phyloP scores from a whole-genome alignment of 2,113 vertebrate species.

The Brachypteracias leptosomus region DNA sequence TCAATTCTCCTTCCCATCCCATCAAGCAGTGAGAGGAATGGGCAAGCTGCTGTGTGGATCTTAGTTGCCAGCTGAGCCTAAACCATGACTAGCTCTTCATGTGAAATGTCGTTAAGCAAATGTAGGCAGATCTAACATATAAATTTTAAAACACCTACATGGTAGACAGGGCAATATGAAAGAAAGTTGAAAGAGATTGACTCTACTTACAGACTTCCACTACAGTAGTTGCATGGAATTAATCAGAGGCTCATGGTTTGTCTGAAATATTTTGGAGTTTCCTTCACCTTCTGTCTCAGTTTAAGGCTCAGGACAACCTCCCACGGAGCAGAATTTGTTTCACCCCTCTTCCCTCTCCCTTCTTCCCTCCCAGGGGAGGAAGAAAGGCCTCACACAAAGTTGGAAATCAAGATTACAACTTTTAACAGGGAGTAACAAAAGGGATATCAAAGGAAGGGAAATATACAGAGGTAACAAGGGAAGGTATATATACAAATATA shows the following conservation, averaged over 20 bases:
- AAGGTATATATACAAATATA: no score
- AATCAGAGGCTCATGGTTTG: neutral
- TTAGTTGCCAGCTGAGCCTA: neutral
- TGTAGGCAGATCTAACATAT: neutral
- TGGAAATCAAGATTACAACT: no score
- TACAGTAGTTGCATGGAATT: neutral
- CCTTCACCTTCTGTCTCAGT: no score
- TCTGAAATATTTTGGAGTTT: neutral
- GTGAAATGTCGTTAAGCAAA: neutral
- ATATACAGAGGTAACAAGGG: no score
- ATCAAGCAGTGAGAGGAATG: neutral
- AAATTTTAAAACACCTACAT: neutral
- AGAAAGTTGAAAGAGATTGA: neutral
- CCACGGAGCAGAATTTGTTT: no score
- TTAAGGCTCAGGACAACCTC: no score
- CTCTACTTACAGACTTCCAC: neutral
- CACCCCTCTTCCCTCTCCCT: no score
- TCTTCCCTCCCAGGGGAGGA: no score
- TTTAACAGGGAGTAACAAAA: no score
- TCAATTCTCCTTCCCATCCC: neutral
- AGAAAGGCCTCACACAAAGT: no score
- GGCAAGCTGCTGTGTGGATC: neutral
- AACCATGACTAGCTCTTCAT: neutral
- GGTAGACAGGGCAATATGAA: neutral
- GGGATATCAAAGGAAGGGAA: no score